phyloP scores from a whole-genome alignment of 1,140 invertebrate genomes.

The Potamilus streckersoni region DNA sequence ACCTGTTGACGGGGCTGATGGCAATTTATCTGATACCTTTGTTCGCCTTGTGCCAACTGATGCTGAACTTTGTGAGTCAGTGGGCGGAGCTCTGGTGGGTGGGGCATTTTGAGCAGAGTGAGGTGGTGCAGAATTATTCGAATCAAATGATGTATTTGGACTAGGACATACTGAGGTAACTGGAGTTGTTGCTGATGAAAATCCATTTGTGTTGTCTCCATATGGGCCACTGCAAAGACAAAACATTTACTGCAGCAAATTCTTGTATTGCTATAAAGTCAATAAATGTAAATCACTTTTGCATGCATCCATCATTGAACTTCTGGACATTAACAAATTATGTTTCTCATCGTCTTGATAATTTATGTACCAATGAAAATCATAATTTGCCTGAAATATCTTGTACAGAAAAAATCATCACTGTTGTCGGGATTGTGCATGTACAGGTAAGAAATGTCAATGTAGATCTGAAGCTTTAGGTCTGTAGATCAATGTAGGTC shows the following conservation, averaged over 20 bases:
- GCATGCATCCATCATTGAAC: too few species aligned
- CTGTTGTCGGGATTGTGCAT: too few species aligned
- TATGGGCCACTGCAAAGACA: constrained; percentile 17
- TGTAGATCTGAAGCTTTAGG: too few species aligned
- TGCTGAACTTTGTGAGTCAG: constrained; percentile 8
- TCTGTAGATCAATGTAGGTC: too few species aligned
- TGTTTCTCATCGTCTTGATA: too few species aligned
- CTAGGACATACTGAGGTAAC: neutral
- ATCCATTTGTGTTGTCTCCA: constrained; percentile 13
- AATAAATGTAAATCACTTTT: too few species aligned
- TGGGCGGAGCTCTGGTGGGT: constrained; percentile 12
- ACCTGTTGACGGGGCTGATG: neutral
- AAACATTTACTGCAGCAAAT: neutral
- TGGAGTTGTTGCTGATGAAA: constrained; percentile 1
- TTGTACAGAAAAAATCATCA: too few species aligned
- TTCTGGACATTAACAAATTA: too few species aligned
- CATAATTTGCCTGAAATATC: too few species aligned
- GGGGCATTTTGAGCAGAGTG: constrained; percentile 6
- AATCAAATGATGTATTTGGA: constrained; percentile 9
- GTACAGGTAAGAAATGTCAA: too few species aligned
- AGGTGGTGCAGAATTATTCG: neutral
- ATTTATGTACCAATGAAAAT: too few species aligned
- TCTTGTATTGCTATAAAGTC: neutral
- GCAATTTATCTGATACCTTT: neutral
- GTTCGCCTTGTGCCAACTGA: neutral